Evolutionary conservation across 2,888 invertebrate species (phyloP), one percentile per base, ranked within the genome.

Genomic region (Biston betularia): DNA sequence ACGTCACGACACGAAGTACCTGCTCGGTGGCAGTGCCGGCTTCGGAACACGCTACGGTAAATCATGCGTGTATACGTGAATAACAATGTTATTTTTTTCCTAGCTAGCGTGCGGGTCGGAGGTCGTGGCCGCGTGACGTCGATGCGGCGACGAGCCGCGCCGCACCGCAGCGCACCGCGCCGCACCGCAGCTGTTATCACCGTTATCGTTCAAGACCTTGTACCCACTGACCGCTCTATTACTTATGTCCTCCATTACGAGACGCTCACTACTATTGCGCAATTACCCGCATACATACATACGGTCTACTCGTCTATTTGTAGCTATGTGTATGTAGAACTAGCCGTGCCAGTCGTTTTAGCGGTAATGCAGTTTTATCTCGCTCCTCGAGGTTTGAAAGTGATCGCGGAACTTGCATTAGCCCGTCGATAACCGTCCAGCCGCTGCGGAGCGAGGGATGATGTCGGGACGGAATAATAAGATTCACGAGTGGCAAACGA

Each of bases 191-290:
- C 50, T 9, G 45, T 56, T 56, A 56, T 56, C 61, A 11, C n/a
- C 52, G 60, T 53, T 61, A 61, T 53, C 60, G 38, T 38, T 12
- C 24, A 38, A 40, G 45, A 61, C 61, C 61, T 61, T 61, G 60
- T 35, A 9, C 60, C 14, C n/a, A 35, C 12, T 53, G 60, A 59
- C 59, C 52, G 52, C 52, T 53, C 60, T 35, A 24, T n/a, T 42
- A 42, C 54, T 54, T 54, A 10, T 53, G 34, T 50, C 38, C 52
- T 53, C 42, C 52, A 60, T 15, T 44, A 15, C 44, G 60, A 52
- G 44, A 52, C 34, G 50, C 8, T 15, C 44, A 14, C 44, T 50
- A 0, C 34, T 60, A 44, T 50, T 60, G 42, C 59, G 60, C 44
- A 42, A 42, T 54, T 44, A 54, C 24, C 24, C 33, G 24, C 33